These are phyloP conservation scores for Pseudomugil tenellus DNA, from an alignment of 2,797 vertebrate genomes.

Conservation along the genomic window DNA sequence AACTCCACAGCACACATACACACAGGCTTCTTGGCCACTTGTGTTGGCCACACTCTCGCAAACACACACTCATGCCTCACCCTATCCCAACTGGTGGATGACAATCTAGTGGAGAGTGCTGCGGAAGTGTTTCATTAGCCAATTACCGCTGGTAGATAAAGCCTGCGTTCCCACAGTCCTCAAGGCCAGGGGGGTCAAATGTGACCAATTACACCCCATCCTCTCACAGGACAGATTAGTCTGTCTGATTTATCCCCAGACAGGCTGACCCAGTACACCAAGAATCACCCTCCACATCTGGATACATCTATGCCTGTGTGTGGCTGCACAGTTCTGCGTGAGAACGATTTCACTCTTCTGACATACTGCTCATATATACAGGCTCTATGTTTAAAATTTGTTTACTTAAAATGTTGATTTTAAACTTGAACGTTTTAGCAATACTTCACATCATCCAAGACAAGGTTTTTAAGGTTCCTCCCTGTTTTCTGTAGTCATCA, in stretches of 20 bases:
- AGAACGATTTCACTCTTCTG: slow-evolving; percentile 19
- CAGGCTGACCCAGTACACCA: slow-evolving; percentile 70
- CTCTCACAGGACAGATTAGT: slow-evolving; percentile 78
- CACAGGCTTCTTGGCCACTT: slow-evolving; percentile 53
- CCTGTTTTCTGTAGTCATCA: slow-evolving; percentile 37
- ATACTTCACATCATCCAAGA: slow-evolving; percentile 16
- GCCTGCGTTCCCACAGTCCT: slow-evolving; percentile 80
- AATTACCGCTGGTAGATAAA: slow-evolving; percentile 85
- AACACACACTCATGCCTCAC: slow-evolving; percentile 54
- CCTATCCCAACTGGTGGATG: slow-evolving; percentile 67
- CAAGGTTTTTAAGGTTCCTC: slow-evolving; percentile 33
- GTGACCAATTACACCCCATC: slow-evolving; percentile 83
- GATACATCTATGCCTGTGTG: slow-evolving; percentile 26
- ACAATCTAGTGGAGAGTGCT: slow-evolving; percentile 71
- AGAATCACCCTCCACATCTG: slow-evolving; percentile 70
- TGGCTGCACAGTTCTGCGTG: slow-evolving; percentile 6
- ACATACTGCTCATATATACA: not conserved
- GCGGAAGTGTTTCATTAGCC: slow-evolving; percentile 88
- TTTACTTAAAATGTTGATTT: not conserved
- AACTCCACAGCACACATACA: slow-evolving; percentile 44
- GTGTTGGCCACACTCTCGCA: slow-evolving; percentile 50
- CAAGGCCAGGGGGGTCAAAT: slow-evolving; percentile 77
- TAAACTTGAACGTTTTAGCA: not conserved
- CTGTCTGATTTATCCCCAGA: slow-evolving; percentile 80
- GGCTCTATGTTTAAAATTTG: not conserved